These are phyloP conservation scores for Leptopilina myrica DNA, from an alignment of 2,888 invertebrate species.

Conservation along the genomic window DNA sequence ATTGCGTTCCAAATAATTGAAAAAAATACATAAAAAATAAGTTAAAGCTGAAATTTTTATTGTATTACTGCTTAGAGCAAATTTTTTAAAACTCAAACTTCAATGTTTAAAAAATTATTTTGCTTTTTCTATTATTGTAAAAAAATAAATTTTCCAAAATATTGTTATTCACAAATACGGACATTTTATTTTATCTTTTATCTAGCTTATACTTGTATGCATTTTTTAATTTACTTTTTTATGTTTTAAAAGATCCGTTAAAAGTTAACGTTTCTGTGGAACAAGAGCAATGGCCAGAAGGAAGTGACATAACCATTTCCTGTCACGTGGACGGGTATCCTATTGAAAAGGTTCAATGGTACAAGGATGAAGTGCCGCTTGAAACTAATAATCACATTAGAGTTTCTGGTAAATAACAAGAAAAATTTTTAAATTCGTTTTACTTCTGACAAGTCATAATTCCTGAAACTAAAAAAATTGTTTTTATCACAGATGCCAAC, in stretches of 20 bases:
- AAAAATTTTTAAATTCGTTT: constrained; percentile 3
- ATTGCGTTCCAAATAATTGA: no score
- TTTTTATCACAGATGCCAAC: constrained; percentile 79
- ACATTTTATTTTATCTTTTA: background rate
- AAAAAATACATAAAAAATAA: no score
- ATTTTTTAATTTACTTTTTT: constrained; percentile 45
- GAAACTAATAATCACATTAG: constrained; percentile 79
- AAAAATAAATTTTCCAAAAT: background rate
- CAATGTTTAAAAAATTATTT: no score
- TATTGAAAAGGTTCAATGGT: constrained; percentile 87
- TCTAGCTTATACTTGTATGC: background rate
- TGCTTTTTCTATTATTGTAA: no score
- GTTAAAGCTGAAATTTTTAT: no score
- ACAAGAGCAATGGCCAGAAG: constrained; percentile 80
- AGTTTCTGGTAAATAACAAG: constrained; percentile 80
- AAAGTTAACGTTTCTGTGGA: constrained; percentile 81
- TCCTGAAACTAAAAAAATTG: background rate
- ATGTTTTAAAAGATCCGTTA: constrained; percentile 80
- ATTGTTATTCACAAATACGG: background rate
- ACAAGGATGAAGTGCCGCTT: constrained; percentile 84
- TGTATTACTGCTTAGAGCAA: no score
- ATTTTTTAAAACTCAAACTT: no score
- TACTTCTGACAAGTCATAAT: constrained; percentile 1
- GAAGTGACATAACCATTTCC: constrained; percentile 83
- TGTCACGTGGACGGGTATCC: constrained; percentile 90